These are phyloP conservation scores for Ardeotis arabs DNA, from an alignment of 2,113 vertebrate species.

Conservation along the genomic window DNA sequence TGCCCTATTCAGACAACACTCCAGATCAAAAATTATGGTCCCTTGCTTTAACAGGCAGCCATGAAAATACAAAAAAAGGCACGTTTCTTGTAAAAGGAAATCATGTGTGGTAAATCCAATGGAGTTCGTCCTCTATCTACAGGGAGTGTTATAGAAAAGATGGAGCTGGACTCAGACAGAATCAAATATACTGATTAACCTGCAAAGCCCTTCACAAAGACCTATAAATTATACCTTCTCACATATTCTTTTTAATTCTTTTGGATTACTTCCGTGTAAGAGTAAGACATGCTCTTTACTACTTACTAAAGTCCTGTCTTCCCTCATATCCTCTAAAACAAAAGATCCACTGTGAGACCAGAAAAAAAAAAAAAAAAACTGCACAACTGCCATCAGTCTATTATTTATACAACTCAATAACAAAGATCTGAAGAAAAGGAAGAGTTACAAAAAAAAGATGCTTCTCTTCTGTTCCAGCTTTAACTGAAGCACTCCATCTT, in stretches of 20 bases:
- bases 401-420: not conserved
- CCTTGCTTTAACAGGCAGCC: not conserved
- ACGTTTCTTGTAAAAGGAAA: accelerated
- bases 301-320: not conserved
- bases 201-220: not conserved
- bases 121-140: not conserved
- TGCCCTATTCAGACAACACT: not conserved
- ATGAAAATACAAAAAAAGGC: not conserved
- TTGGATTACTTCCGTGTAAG: not conserved
- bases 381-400: not conserved
- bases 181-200: not conserved
- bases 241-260: not conserved
- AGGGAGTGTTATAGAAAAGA: not conserved
- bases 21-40: not conserved
- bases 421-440: not conserved
- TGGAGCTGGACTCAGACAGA: not conserved
- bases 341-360: not conserved
- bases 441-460: not conserved
- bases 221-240: not conserved
- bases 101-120: not conserved
- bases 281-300: not conserved
- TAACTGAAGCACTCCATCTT: not conserved
- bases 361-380: not conserved
- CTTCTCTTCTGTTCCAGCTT: not conserved
- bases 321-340: not conserved